phyloP scores from a whole-genome alignment of 1,140 invertebrate genomes.

The Batillaria attramentaria region DNA sequence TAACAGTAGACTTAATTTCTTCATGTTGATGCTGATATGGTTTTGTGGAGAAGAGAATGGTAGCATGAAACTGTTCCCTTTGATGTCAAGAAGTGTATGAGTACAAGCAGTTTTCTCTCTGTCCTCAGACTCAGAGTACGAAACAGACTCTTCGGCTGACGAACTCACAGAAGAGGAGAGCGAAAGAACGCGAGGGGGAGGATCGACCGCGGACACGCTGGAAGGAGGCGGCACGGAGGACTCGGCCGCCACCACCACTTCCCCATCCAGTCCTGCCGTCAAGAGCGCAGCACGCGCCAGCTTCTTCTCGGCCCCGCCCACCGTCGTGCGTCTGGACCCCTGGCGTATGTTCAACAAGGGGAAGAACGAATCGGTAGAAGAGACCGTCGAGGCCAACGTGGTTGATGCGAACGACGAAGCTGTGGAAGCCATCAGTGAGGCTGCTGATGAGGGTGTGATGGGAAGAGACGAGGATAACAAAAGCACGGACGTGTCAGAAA shows the following conservation, averaged over 20 bases:
- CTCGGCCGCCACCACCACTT: constrained; percentile 34
- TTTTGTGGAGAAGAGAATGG: too few species aligned
- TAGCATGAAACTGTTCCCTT: too few species aligned
- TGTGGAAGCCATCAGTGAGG: neutral
- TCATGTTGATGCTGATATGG: too few species aligned
- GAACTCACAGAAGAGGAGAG: constrained; percentile 43
- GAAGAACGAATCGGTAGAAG: constrained; percentile 38
- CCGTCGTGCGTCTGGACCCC: constrained; percentile 64
- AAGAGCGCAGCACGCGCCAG: constrained; percentile 53
- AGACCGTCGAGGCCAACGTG: constrained; percentile 14
- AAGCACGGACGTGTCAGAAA: constrained; percentile 37
- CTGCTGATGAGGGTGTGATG: constrained; percentile 4
- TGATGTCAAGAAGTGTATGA: too few species aligned
- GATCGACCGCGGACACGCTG: constrained; percentile 37
- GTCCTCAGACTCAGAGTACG: constrained; percentile 33
- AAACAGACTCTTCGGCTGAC: constrained; percentile 35
- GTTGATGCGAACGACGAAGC: neutral
- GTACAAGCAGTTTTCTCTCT: too few species aligned
- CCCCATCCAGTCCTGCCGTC: constrained; percentile 40
- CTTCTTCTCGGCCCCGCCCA: constrained; percentile 64
- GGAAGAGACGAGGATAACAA: constrained; percentile 24
- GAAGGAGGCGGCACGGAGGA: constrained; percentile 35
- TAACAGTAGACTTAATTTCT: too few species aligned
- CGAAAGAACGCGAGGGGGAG: constrained; percentile 47
- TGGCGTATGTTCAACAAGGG: constrained; percentile 64